These are phyloP conservation scores for Tauraco hartlaubi DNA, from an alignment of 2,797 vertebrate genomes.

Conservation along the genomic window DNA sequence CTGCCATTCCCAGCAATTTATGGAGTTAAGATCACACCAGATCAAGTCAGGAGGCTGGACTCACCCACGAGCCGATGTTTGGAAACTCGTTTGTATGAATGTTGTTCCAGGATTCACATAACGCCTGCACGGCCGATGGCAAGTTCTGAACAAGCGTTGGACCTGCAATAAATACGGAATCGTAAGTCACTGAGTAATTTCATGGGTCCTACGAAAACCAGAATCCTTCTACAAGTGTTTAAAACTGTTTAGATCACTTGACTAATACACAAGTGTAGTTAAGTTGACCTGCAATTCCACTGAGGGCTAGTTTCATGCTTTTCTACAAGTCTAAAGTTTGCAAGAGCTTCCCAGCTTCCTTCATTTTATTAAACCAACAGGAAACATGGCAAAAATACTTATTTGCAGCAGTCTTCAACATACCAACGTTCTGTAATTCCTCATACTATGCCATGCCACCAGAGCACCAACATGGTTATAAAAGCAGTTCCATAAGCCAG, in stretches of 20 bases:
- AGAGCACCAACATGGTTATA: not conserved
- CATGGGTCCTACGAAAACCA: not conserved
- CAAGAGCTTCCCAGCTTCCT: not conserved
- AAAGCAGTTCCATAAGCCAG: not conserved
- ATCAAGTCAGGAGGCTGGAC: slow-evolving; percentile 4
- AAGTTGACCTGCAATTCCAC: not conserved
- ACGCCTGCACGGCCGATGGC: slow-evolving; percentile 90
- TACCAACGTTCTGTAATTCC: not conserved
- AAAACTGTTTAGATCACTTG: not conserved
- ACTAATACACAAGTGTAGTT: not conserved
- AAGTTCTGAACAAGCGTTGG: slow-evolving; percentile 93
- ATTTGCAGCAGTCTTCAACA: not conserved
- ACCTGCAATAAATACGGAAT: slow-evolving; percentile 77
- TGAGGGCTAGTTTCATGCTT: not conserved
- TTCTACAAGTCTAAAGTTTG: not conserved
- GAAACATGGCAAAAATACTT: not conserved
- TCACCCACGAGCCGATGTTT: slow-evolving; percentile 97
- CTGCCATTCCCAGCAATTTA: not conserved
- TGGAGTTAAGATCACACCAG: not conserved
- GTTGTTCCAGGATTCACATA: slow-evolving; percentile 96
- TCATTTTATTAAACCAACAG: not conserved
- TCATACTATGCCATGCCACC: not conserved
- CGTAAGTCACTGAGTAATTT: not conserved
- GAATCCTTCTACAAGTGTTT: not conserved
- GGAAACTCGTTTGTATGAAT: slow-evolving; percentile 98